Percentiles rank a stretch among this genome's conserved stretches.
Evolutionary conservation across 2,797 vertebrate species (phyloP).

Genomic region (Masticophis lateralis): DNA sequence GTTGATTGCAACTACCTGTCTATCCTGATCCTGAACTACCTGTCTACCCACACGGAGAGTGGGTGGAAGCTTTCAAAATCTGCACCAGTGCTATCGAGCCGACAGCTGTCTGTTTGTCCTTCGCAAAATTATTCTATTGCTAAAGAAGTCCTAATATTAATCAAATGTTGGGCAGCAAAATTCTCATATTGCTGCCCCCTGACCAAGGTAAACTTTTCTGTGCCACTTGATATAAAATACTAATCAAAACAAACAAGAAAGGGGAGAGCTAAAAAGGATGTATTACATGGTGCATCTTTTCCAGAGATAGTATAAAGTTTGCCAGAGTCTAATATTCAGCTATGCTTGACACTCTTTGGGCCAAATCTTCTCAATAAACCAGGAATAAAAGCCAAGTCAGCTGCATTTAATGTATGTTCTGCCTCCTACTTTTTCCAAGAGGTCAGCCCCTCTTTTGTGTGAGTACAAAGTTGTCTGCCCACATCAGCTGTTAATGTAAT

Average conservation of each 20-base stretch:
- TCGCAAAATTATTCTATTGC: background rate
- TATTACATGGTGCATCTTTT: background rate
- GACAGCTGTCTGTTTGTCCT: background rate
- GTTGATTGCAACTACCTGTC: background rate
- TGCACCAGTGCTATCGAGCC: background rate
- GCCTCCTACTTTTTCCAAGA: constrained; percentile 27
- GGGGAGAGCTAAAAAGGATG: constrained; percentile 21
- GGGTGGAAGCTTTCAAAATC: background rate
- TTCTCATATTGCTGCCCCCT: constrained; percentile 1
- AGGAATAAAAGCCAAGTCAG: constrained; percentile 6
- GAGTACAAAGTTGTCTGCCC: constrained; percentile 19
- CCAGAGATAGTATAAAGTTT: background rate
- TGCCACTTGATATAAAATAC: constrained; percentile 44
- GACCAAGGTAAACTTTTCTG: constrained; percentile 50
- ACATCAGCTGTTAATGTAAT: constrained; percentile 52
- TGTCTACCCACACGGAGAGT: background rate
- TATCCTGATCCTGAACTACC: background rate
- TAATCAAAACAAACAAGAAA: background rate
- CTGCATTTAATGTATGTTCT: constrained; percentile 3
- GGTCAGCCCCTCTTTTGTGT: constrained; percentile 50
- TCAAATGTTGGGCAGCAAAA: constrained; percentile 14
- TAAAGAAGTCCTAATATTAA: constrained; percentile 8
- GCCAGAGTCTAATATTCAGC: background rate
- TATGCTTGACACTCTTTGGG: background rate
- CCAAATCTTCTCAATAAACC: background rate